Conservation (phyloP, 2,888 invertebrate genomes). For the Linnaemya vulpina region DNA sequence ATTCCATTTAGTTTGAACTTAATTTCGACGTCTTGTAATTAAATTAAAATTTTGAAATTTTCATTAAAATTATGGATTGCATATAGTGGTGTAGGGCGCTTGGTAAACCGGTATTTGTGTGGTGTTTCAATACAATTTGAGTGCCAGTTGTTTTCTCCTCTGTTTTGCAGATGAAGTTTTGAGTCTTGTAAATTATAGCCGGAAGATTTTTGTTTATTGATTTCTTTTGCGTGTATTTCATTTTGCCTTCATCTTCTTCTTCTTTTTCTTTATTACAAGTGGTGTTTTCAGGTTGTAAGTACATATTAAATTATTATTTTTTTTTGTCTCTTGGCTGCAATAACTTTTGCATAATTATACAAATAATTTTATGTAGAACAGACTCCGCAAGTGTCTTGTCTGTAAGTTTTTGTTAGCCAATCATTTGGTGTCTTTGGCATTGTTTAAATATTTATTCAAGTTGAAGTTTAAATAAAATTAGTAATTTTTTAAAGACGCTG, state of each 20-base stretch:
- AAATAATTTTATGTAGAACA: slow-evolving; percentile 34
- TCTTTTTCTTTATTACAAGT: slow-evolving; percentile 10
- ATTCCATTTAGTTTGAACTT: no score
- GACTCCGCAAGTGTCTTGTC: neutral
- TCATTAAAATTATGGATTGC: neutral
- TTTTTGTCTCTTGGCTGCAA: slow-evolving; percentile 26
- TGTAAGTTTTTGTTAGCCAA: neutral
- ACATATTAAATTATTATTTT: neutral
- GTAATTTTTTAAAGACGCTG: neutral
- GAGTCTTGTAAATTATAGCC: slow-evolving; percentile 56
- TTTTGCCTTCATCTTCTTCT: slow-evolving; percentile 27
- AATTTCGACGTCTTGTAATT: no score
- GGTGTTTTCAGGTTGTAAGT: slow-evolving; percentile 6
- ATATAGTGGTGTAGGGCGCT: slow-evolving; percentile 8
- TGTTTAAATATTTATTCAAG: slow-evolving; percentile 70
- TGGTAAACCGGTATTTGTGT: neutral
- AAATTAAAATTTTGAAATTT: neutral
- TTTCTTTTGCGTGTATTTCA: slow-evolving; percentile 47
- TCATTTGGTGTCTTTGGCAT: slow-evolving; percentile 13
- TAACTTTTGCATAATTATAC: slow-evolving; percentile 51
- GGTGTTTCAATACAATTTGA: neutral
- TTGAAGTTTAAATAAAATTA: slow-evolving; percentile 70
- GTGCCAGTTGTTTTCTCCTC: neutral
- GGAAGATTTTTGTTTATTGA: slow-evolving; percentile 59
- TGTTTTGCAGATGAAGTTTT: neutral